Evolutionary conservation across 2,888 invertebrate genomes (phyloP).

Genomic region (Euplagia quadripunctaria): DNA sequence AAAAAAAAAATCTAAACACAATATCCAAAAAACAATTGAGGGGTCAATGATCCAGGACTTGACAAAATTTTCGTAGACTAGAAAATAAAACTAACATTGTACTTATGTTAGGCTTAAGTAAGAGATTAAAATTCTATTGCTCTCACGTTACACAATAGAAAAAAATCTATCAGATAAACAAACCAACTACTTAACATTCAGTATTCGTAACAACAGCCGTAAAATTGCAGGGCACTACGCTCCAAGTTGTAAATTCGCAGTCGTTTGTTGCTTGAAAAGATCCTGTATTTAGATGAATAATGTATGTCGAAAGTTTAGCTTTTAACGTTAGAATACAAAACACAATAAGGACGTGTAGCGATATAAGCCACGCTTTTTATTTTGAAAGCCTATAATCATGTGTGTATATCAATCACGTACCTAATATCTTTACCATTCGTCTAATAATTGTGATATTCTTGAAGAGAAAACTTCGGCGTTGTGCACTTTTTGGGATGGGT

Average conservation of each 20-base stretch:
- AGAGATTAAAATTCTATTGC: conserved; percentile 36
- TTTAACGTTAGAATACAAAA: conserved; percentile 11
- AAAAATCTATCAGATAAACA: conserved; percentile 34
- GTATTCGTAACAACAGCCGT: conserved; percentile 18
- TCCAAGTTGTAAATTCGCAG: conserved; percentile 5
- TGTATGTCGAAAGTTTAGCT: conserved; percentile 10
- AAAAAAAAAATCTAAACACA: too few relatives aligned
- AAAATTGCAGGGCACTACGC: conserved; percentile 25
- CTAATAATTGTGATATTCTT: too few relatives aligned
- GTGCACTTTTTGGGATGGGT: too few relatives aligned
- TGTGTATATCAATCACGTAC: too few relatives aligned
- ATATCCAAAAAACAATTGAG: too few relatives aligned
- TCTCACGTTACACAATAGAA: conserved; percentile 23
- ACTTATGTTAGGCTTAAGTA: background rate
- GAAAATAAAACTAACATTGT: background rate
- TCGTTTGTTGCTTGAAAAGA: conserved; percentile 6
- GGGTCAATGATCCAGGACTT: too few relatives aligned
- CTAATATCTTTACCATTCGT: too few relatives aligned
- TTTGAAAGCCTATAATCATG: background rate
- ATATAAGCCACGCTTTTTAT: background rate
- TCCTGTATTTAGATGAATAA: conserved; percentile 18
- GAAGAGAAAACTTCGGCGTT: too few relatives aligned
- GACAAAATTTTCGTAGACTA: background rate
- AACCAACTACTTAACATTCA: conserved; percentile 28
- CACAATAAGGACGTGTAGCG: background rate